Conservation (phyloP, 2,113 vertebrate genomes). For the Amia ocellicauda region DNA sequence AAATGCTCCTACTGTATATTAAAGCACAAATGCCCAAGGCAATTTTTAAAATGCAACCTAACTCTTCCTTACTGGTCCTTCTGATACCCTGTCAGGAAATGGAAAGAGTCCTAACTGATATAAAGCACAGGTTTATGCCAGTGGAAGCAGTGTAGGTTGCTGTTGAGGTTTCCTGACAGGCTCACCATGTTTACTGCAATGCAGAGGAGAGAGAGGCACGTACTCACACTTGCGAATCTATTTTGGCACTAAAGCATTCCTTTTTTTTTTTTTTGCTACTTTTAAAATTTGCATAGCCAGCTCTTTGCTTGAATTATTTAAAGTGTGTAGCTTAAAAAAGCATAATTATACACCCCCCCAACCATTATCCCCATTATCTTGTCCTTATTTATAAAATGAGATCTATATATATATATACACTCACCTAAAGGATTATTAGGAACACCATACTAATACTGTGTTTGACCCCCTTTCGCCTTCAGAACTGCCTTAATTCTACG, state of each 20-base stretch:
- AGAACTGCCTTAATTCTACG: no score
- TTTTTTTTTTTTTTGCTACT: constrained; percentile 9
- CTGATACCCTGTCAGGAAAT: not conserved
- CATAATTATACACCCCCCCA: constrained; percentile 13
- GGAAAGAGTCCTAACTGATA: constrained; percentile 20
- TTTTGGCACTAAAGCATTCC: constrained; percentile 22
- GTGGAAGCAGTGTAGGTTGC: constrained; percentile 16
- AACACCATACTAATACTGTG: no score
- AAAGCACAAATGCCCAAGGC: no score
- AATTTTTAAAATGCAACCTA: no score
- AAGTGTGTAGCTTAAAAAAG: constrained; percentile 12
- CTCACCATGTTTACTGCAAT: constrained; percentile 42
- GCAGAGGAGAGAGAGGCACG: constrained; percentile 33
- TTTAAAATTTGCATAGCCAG: constrained; percentile 21
- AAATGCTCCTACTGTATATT: no score
- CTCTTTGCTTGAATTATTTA: constrained; percentile 39
- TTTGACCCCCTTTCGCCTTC: no score
- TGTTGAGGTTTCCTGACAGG: constrained; percentile 26
- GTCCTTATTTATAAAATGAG: no score
- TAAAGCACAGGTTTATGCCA: constrained; percentile 16
- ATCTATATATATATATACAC: no score
- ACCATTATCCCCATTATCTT: not conserved
- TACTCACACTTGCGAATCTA: not conserved
- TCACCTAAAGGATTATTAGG: no score
- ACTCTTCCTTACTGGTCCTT: no score